phyloP scores from a whole-genome alignment of 2,797 vertebrate species.

The Simalia tracyae region DNA sequence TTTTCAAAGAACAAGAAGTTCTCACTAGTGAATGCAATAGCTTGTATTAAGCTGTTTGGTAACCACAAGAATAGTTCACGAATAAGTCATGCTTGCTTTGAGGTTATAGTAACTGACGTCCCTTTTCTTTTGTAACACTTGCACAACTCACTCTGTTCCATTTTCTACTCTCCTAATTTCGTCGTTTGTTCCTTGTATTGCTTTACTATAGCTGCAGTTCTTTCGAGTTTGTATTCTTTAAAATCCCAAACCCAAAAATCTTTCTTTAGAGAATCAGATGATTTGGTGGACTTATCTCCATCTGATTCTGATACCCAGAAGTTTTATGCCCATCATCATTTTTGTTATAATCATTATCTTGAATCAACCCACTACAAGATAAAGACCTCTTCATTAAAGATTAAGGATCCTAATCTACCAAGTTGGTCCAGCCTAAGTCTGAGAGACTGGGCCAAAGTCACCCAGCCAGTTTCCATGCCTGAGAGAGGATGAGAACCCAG shows the following conservation, averaged over 20 bases:
- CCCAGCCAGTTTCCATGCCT: neutral
- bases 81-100: conserved; percentile 56
- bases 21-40: conserved; percentile 47
- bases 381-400: neutral
- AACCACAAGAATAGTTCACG: conserved; percentile 60
- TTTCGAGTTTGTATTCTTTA: neutral
- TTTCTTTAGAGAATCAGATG: neutral
- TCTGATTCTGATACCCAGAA: neutral
- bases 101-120: conserved; percentile 38
- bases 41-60: conserved; percentile 52
- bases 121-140: conserved; percentile 39
- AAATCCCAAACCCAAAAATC: neutral
- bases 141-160: conserved; percentile 27
- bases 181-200: conserved; percentile 17
- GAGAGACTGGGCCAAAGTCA: neutral
- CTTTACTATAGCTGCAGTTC: neutral
- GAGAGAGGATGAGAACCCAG: neutral
- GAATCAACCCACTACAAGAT: neutral
- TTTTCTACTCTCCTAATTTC: neutral
- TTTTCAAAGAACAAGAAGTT: conserved; percentile 32
- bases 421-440: neutral
- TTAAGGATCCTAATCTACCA: neutral
- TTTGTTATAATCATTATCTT: neutral
- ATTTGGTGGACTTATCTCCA: neutral
- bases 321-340: neutral